phyloP scores from a whole-genome alignment of 2,797 vertebrate genomes.

The Pelobates cultripes region DNA sequence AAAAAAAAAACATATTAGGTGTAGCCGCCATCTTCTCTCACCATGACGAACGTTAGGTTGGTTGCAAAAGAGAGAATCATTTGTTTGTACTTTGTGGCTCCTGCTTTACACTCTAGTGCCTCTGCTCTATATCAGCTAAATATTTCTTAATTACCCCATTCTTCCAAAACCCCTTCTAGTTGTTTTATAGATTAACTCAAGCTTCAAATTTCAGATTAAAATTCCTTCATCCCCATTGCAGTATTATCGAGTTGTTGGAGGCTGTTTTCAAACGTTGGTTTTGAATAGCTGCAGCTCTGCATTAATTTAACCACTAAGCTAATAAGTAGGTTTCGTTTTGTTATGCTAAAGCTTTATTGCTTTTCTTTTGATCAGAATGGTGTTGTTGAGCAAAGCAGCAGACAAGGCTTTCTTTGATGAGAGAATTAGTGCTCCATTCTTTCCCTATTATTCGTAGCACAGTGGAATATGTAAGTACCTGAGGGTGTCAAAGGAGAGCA shows the following conservation, averaged over 20 bases:
- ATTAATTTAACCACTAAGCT: constrained; percentile 99
- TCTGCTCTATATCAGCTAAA: constrained; percentile 67
- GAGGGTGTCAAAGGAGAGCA: constrained; percentile 99
- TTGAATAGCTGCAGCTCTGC: constrained; percentile 93
- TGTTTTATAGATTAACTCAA: constrained; percentile 87
- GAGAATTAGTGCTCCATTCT: constrained; percentile 99
- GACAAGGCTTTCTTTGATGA: constrained; percentile 99
- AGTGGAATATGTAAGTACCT: constrained; percentile 97
- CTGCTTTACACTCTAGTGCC: constrained; percentile 53
- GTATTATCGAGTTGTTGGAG: constrained; percentile 85
- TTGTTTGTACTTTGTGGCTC: constrained; percentile 47
- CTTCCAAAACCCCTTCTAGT: constrained; percentile 77
- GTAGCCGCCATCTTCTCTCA: background rate
- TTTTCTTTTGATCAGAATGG: constrained; percentile 98
- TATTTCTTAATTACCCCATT: constrained; percentile 76
- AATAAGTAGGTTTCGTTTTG: constrained; percentile 99
- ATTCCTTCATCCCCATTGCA: constrained; percentile 85
- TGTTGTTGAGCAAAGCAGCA: constrained; percentile 95
- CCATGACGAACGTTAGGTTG: background rate
- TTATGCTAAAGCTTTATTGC: constrained; percentile 99
- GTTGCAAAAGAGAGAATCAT: constrained; percentile 1
- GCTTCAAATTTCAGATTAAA: constrained; percentile 84
- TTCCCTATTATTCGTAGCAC: constrained; percentile 98
- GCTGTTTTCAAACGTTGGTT: constrained; percentile 90
- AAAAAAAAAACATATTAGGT: background rate